These are phyloP conservation scores for Callipepla squamata DNA, from an alignment of 2,113 vertebrate species.

Conservation along the genomic window DNA sequence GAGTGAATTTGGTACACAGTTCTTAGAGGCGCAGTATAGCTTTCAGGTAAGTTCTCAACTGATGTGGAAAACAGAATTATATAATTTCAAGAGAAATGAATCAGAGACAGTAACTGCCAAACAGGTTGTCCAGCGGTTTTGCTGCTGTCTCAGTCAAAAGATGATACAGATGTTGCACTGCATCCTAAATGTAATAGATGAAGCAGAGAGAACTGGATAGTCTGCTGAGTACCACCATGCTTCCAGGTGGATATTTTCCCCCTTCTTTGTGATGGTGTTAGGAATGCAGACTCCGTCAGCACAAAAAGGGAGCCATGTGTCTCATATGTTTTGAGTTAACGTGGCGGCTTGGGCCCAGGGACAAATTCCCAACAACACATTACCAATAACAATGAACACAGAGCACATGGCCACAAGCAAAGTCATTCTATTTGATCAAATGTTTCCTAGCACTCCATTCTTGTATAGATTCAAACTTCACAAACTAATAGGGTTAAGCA, in stretches of 20 bases:
- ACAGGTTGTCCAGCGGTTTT: background rate
- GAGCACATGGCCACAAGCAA: background rate
- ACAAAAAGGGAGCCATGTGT: rapidly evolving
- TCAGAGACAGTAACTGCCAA: background rate
- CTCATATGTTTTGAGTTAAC: rapidly evolving
- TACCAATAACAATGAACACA: rapidly evolving
- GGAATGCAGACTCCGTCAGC: background rate
- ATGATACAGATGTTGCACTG: background rate
- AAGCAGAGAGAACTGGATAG: background rate
- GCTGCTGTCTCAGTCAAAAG: background rate
- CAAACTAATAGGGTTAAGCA: background rate
- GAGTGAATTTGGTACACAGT: background rate
- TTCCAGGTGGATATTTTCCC: background rate
- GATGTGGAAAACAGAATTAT: background rate
- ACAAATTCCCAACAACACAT: background rate
- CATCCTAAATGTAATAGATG: background rate
- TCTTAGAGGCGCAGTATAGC: background rate
- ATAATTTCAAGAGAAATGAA: background rate
- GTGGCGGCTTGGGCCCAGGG: background rate
- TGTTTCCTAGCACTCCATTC: background rate
- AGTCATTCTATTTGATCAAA: background rate
- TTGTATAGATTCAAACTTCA: background rate
- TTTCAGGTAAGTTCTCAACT: background rate
- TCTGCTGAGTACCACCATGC: background rate
- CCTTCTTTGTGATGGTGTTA: background rate